Base-by-base conservation (phyloP, 2,113 vertebrate species). In the Sitta europaea region DNA sequence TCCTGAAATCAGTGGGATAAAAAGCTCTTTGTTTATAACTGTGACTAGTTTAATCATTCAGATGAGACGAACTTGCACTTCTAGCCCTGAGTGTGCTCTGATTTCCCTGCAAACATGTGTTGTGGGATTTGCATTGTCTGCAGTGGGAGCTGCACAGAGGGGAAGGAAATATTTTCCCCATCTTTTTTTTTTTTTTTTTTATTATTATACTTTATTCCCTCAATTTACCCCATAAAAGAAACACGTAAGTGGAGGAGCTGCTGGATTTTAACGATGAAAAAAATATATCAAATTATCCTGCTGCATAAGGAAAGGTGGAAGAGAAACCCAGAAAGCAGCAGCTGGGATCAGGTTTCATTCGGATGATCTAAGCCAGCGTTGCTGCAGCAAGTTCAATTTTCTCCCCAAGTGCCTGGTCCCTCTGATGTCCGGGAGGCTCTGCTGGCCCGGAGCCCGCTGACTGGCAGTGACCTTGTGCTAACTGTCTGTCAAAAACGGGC, bases 1-100 rank as follows among this genome's bases (percentile, higher is more conserved):
- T 75, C 86, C 86, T 47, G 36, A 95, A 94, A 66, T 53, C 81
- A n/a, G 94, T 83, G 55, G 86, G 77, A 71, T 92, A 84, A 94
- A 95, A 95, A 87, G 73, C 92, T 95, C 70, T 82, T 84, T 96
- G 90, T 96, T 95, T 91, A 76, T 93, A 80, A 84, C 82, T 73
- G 87, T 88, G 62, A 70, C 82, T 63, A 70, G 72, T 88, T 90
- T 51, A 88, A 95, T 90, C 58, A 75, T 79, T 90, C 65, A 45
- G 86, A 83, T 51, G 90, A 88, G 76, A 92, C 4, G 19, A 86
- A 90, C 94, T 95, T 96, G 85, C 78, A 51, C 76, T 93, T 86
- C 83, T 45, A 94, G 78, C 73, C 72, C 70, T 91, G 81, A 94
- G 85, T 74, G 73, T 92, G 91, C 85, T 86, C 94, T 58, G 81